phyloP scores from a whole-genome alignment of 2,797 vertebrate species.

The Hypotaenidia okinawae region DNA sequence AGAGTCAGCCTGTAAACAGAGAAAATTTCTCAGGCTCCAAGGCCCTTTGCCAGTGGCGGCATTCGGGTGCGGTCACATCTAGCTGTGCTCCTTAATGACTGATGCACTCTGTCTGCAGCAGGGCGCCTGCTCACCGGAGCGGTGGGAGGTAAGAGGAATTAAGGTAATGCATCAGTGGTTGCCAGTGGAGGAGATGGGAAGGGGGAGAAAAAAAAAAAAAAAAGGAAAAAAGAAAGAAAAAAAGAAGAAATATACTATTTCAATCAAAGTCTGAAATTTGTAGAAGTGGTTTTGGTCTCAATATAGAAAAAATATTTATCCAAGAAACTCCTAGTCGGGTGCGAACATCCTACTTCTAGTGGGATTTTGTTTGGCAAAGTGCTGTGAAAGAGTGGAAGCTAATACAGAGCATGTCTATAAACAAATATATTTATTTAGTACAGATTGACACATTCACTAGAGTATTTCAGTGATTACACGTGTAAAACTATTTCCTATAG shows the following conservation, averaged over 20 bases:
- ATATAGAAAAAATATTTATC: conserved; percentile 85
- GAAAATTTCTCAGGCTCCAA: neutral
- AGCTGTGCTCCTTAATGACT: neutral
- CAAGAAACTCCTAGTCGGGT: conserved; percentile 83
- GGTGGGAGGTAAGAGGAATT: conserved; percentile 69
- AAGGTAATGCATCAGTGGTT: conserved; percentile 68
- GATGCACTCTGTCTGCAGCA: conserved; percentile 14
- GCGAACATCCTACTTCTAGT: conserved; percentile 83
- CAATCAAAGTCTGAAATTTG: conserved; percentile 83
- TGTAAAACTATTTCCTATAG: conserved; percentile 81
- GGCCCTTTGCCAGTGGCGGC: neutral
- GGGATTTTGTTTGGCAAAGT: conserved; percentile 83
- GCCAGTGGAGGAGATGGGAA: conserved; percentile 75
- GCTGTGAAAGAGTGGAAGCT: conserved; percentile 78
- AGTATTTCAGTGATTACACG: conserved; percentile 77
- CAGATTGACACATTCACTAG: conserved; percentile 79
- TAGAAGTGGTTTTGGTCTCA: conserved; percentile 83
- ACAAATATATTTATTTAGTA: conserved; percentile 85
- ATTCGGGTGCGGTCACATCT: conserved; percentile 2
- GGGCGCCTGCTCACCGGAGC: conserved; percentile 23
- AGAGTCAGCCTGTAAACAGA: neutral
- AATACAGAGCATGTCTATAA: conserved; percentile 83
- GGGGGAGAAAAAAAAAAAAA: no score
- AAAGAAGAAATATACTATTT: conserved; percentile 79
- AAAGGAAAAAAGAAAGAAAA: neutral